Conservation (phyloP, 2,888 invertebrate species). For the Rutpela maculata region DNA sequence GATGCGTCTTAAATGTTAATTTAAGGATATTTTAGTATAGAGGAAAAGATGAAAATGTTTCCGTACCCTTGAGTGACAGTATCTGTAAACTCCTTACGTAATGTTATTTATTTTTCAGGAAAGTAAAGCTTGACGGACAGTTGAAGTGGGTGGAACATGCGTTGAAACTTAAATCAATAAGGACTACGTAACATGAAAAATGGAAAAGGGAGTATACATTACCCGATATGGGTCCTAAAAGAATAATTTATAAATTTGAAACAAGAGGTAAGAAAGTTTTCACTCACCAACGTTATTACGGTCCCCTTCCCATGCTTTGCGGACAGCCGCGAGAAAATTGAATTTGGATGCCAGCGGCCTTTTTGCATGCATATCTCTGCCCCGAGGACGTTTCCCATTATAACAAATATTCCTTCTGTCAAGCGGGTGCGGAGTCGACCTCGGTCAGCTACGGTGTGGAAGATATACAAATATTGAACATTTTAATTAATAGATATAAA, state of each 20-base stretch:
- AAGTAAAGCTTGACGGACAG: conserved; percentile 34
- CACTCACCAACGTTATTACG: conserved; percentile 30
- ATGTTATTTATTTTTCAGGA: conserved; percentile 25
- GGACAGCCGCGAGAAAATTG: conserved; percentile 36
- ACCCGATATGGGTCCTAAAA: conserved; percentile 32
- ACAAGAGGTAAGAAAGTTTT: conserved; percentile 44
- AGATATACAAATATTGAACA: background rate
- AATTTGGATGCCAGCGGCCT: conserved; percentile 34
- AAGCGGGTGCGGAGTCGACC: background rate
- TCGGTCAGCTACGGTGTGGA: background rate
- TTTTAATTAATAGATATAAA: background rate
- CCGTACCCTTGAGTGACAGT: conserved; percentile 21
- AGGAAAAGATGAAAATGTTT: conserved; percentile 15
- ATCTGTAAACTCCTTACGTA: conserved; percentile 18
- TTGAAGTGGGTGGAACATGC: conserved; percentile 36
- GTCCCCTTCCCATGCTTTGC: conserved; percentile 19
- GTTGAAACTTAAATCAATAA: conserved; percentile 38
- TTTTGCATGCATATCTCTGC: conserved; percentile 34
- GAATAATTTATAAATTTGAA: conserved; percentile 44
- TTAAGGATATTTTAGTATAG: background rate
- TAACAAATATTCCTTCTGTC: conserved; percentile 22
- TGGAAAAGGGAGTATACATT: conserved; percentile 37
- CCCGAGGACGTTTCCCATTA: conserved; percentile 32
- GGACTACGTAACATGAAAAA: conserved; percentile 34
- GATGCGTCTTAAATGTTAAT: background rate